A percentile compares a stretch with the other conserved stretches of the same genome.
phyloP scores from a whole-genome alignment of 2,888 invertebrate species.

The Pseudanteris insignis region DNA sequence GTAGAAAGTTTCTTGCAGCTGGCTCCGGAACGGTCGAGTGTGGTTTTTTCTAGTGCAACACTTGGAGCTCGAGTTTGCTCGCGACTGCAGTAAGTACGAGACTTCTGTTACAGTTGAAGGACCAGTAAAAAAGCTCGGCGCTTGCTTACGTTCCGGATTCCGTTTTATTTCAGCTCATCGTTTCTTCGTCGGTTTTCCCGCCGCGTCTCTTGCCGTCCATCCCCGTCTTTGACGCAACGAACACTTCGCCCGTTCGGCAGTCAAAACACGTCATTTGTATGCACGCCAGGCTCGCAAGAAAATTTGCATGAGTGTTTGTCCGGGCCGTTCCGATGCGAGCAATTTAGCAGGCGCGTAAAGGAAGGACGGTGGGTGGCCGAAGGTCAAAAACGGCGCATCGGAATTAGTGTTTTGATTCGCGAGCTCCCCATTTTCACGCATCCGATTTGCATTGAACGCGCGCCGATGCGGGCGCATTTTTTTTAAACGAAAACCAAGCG shows the following conservation, averaged over 20 bases:
- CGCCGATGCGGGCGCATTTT: not conserved
- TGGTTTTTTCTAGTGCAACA: constrained; percentile 41
- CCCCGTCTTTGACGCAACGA: constrained; percentile 19
- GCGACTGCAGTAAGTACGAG: constrained; percentile 41
- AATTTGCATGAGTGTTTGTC: constrained; percentile 58
- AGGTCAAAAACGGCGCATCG: constrained; percentile 16
- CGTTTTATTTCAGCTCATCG: constrained; percentile 29
- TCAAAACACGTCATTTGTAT: constrained; percentile 59
- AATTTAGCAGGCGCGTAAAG: constrained; percentile 41
- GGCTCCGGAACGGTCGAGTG: constrained; percentile 43
- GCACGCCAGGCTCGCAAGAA: constrained; percentile 55
- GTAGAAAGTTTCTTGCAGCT: constrained; percentile 43
- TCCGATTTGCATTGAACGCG: too few species aligned
- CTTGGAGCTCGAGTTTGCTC: constrained; percentile 36
- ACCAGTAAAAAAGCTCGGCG: constrained; percentile 36
- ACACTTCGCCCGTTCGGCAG: constrained; percentile 33
- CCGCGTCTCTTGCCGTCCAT: constrained; percentile 14
- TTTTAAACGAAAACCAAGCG: not conserved
- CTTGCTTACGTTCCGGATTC: constrained; percentile 33
- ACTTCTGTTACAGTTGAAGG: constrained; percentile 38
- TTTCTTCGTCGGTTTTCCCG: constrained; percentile 30
- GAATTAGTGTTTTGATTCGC: constrained; percentile 49
- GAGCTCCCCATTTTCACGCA: too few species aligned
- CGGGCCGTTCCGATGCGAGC: constrained; percentile 48
- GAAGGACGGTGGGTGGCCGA: constrained; percentile 21